Evolutionary conservation across 2,797 vertebrate genomes (phyloP), one percentile per base, ranked within the genome.

Genomic region (Malacoraja senta): DNA sequence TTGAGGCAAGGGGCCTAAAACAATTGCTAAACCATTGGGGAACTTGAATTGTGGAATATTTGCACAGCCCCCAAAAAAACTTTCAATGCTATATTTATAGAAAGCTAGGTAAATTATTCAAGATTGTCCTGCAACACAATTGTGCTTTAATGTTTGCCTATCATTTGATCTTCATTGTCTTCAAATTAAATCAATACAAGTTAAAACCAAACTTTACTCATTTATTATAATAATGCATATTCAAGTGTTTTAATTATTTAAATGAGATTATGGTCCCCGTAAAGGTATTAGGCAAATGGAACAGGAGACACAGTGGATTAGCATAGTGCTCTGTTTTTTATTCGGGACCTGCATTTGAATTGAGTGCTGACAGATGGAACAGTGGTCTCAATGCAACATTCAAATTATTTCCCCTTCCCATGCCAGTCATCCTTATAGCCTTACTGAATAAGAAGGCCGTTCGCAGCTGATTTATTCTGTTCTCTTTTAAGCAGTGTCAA

Each of bases 231-330:
- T 71, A 35, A 71, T 91, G 65, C 26, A 86, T 29, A 17, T 86
- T 86, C 58, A 72, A 68, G n/a, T 68, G 65, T 71, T 91, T 71
- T 71, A 44, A 72, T 91, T 26, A 91, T 71, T 91, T 91, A 35
- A 71, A 90, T 65, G 15, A 65, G 65, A 71, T 91, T 72, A 91
- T 91, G n/a, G 68, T 91, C 63, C n/a, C 65, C 71, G 32, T 71
- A 38, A 71, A 24, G 35, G 71, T 91, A n/a, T 91, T 35, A 38
- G 88, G 26, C 83, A 65, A n/a, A 86, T 63, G 29, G 29, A 86
- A 86, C 29, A n/a, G 58, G 7, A 29, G 83, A 84, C 58, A 61
- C 26, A 61, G 8, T n/a, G 53, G 53, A 15, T 86, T 63, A 65
- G 58, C 58, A 63, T 29, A 15, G 26, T 63, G 29, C 58, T 63